A percentile compares a stretch with the other conserved stretches of the same genome.
Conservation (phyloP, 2,888 invertebrate species). For the Nipponacmea schrenckii region DNA sequence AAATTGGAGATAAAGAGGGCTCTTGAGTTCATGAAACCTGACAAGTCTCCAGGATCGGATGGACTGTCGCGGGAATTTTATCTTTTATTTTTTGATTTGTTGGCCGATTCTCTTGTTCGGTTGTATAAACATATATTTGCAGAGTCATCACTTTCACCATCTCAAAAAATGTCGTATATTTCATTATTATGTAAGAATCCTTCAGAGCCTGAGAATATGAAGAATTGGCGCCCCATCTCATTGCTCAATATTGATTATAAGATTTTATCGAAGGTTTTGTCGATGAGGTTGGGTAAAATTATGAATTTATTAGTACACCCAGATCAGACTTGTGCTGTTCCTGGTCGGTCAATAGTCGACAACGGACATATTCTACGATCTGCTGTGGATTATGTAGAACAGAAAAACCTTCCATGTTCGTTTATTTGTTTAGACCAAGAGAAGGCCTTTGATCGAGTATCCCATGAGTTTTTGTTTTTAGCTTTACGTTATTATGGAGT, state of each 20-base stretch:
- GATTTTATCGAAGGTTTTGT: conserved; percentile 36
- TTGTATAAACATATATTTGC: conserved; percentile 22
- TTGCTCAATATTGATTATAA: conserved; percentile 39
- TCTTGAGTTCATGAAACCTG: conserved; percentile 23
- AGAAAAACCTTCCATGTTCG: conserved; percentile 30
- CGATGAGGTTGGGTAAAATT: conserved; percentile 30
- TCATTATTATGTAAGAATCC: conserved; percentile 38
- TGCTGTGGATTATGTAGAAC: conserved; percentile 34
- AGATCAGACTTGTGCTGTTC: conserved; percentile 26
- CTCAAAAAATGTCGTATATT: conserved; percentile 23
- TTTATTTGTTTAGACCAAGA: conserved; percentile 41
- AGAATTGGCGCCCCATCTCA: conserved; percentile 40
- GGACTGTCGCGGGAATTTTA: conserved; percentile 36
- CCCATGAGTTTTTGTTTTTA: conserved; percentile 33
- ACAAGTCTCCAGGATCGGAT: conserved; percentile 35
- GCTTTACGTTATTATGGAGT: conserved; percentile 34
- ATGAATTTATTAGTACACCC: conserved; percentile 11
- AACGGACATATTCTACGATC: conserved; percentile 35
- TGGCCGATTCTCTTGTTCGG: conserved; percentile 22
- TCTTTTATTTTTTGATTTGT: conserved; percentile 21
- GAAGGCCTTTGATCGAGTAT: no score
- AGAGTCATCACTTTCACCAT: conserved; percentile 16
- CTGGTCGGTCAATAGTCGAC: conserved; percentile 38
- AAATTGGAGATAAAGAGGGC: neutral
- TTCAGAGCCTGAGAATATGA: conserved; percentile 25